phyloP scores from a whole-genome alignment of 2,113 vertebrate species.

The Casuarius casuarius region DNA sequence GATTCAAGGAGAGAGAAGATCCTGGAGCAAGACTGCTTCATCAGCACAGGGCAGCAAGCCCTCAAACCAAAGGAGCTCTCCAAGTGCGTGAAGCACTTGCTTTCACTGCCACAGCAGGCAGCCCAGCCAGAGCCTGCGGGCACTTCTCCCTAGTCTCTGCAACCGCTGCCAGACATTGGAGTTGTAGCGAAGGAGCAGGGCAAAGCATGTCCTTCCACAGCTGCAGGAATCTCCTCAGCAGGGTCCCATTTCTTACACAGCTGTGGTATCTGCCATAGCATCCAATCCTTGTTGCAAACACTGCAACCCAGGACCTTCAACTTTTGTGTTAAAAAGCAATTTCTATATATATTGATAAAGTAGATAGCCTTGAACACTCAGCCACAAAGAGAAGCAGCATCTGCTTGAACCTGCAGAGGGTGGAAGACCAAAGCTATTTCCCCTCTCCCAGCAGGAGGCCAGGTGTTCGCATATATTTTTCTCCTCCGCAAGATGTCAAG shows the following conservation, averaged over 20 bases:
- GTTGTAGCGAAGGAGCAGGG: background rate
- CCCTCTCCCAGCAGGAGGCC: fast-evolving
- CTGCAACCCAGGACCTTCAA: background rate
- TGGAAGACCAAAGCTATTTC: background rate
- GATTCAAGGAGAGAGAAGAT: background rate
- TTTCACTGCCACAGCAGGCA: background rate
- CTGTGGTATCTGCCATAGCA: background rate
- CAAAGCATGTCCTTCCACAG: background rate
- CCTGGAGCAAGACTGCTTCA: background rate
- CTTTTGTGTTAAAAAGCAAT: background rate
- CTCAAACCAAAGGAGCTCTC: background rate
- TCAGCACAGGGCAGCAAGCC: background rate
- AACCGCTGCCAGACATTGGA: background rate
- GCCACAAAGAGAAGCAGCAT: background rate
- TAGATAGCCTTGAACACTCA: background rate
- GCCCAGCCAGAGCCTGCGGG: fast-evolving
- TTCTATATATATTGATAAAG: background rate
- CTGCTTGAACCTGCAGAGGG: background rate
- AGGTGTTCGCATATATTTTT: background rate
- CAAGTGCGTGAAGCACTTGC: background rate
- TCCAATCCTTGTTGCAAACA: fast-evolving
- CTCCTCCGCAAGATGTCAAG: background rate
- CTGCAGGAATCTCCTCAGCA: background rate
- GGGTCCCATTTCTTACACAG: background rate
- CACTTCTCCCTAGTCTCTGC: background rate